These are phyloP conservation scores for Drosophila virilis DNA, from an alignment of 1,140 invertebrate genomes.

Conservation along the genomic window DNA sequence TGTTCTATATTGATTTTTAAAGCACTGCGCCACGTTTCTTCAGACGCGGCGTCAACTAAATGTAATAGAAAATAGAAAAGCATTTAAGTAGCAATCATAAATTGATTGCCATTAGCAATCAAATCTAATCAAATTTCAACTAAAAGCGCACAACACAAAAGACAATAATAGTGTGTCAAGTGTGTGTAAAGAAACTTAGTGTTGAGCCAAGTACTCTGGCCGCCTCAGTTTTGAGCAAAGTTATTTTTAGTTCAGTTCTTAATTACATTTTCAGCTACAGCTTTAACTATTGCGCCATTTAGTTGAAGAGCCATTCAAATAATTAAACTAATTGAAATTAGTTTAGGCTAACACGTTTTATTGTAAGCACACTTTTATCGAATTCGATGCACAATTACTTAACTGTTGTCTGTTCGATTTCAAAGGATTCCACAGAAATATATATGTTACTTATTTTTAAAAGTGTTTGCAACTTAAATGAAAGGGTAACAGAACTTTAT, in stretches of 20 bases:
- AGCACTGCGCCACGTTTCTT: constrained; percentile 38
- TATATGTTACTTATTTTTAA: too few relatives aligned
- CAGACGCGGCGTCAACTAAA: constrained; percentile 41
- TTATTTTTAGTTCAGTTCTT: constrained; percentile 4
- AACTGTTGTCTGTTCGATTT: too few relatives aligned
- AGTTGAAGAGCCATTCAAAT: too few relatives aligned
- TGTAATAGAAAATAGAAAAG: constrained; percentile 45
- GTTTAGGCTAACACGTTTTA: too few relatives aligned
- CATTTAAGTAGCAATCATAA: constrained; percentile 65
- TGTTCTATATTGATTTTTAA: constrained; percentile 56
- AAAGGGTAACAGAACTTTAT: too few relatives aligned
- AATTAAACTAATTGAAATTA: too few relatives aligned
- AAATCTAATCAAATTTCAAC: constrained; percentile 70
- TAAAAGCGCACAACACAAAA: constrained; percentile 59
- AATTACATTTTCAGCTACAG: background rate
- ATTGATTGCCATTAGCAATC: constrained; percentile 67
- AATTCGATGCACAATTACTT: too few relatives aligned
- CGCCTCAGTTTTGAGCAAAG: constrained; percentile 1
- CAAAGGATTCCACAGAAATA: too few relatives aligned
- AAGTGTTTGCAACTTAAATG: too few relatives aligned
- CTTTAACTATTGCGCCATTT: background rate
- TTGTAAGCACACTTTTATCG: too few relatives aligned
- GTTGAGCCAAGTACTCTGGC: background rate
- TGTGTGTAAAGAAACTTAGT: background rate
- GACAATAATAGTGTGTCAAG: constrained; percentile 21